Percentiles rank a stretch among this genome's conserved stretches.
Conservation (phyloP, 1,140 invertebrate genomes). For the Aphelenchoides avenae region DNA sequence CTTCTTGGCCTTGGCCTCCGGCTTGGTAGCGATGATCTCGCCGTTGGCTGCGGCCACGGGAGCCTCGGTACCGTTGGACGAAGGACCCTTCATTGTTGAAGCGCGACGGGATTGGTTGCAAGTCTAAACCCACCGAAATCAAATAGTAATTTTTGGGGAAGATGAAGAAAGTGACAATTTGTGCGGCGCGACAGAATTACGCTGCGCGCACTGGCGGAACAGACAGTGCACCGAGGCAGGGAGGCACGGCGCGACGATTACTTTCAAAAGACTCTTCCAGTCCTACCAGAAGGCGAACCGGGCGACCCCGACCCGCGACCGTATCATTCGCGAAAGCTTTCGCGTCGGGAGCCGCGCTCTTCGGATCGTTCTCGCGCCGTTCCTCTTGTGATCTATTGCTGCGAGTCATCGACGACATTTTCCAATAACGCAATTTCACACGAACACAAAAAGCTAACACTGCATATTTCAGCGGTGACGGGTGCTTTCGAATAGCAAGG, state of each 20-base stretch:
- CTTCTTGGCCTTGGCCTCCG: constrained; percentile 7
- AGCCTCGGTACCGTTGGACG: background rate
- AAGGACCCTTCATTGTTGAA: constrained; percentile 10
- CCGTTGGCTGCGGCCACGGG: background rate
- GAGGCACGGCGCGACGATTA: background rate
- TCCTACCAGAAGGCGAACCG: no score
- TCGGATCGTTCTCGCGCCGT: no score
- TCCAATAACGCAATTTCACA: background rate
- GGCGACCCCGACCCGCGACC: no score
- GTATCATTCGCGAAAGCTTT: no score
- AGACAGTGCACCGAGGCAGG: background rate
- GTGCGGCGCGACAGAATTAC: background rate
- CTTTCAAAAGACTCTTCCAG: background rate
- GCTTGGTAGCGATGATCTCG: background rate
- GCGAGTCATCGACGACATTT: no score
- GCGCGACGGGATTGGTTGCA: background rate
- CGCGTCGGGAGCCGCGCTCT: no score
- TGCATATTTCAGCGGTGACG: background rate
- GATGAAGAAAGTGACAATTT: background rate
- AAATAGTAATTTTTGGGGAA: constrained; percentile 4
- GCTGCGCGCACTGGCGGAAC: background rate
- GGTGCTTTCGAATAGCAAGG: background rate
- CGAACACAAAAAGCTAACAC: constrained; percentile 7
- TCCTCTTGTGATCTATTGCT: no score
- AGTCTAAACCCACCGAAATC: background rate